Base-by-base conservation (phyloP, 2,888 invertebrate genomes). In the Drosophila austrosaltans region DNA sequence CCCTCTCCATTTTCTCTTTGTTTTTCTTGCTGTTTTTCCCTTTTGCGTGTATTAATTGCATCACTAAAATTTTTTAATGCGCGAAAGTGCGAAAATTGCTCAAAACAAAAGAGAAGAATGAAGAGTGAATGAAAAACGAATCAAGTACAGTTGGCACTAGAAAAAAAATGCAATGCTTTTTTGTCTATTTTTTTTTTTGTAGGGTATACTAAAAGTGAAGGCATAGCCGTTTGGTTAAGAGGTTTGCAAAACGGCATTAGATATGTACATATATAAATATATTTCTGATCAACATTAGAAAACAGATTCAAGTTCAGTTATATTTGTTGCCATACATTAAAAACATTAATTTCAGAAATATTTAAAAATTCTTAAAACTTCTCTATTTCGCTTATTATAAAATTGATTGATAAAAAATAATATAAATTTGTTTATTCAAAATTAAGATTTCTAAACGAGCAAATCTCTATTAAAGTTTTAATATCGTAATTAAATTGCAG, bases 1-100 rank as follows among this genome's bases (percentile, higher is more conserved):
- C 16, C 16, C 20, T 48, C 25, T 8, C 30, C 30, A 6, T 6
- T 25, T 25, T 53, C 67, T 58, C 61, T 59, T 53, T 71, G 30
- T 53, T 60, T 7, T 39, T 59, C 68, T 64, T 63, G 60, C 63
- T 69, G 48, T 48, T 42, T 65, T 60, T 57, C 59, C 63, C 72
- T 66, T 64, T 60, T 42, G 63, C 87, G 73, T 48, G 48, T 77
- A 82, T 87, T 89, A 80, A 87, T 89, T 83, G 85, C 89, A 81
- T 82, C 82, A 89, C 82, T 79, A 84, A 77, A 48, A 81, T 75
- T 78, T 76, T 85, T 82, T 81, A 87, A 89, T 84, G 79, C 83
- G 86, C 83, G 76, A 82, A 85, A 87, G 83, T 83, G 88, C 83
- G 83, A 87, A 87, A 81, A 83, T 85, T 72, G 84, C 85, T 72